phyloP scores from a whole-genome alignment of 2,888 invertebrate species.

The Agelastica alni region DNA sequence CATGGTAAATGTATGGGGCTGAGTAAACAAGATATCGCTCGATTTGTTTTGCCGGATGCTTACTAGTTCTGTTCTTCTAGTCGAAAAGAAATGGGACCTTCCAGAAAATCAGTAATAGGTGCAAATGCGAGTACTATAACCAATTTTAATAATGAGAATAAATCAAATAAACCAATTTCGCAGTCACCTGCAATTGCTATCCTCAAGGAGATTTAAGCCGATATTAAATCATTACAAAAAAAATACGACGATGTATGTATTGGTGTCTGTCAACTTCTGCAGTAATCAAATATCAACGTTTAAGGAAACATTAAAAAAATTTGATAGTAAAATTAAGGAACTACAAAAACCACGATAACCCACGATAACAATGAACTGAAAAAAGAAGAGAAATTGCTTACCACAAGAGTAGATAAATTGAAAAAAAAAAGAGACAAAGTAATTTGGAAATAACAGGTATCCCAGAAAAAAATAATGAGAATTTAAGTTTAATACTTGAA shows the following conservation, averaged over 20 bases:
- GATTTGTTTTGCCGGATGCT: conserved; percentile 3
- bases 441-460: background rate
- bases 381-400: background rate
- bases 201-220: background rate
- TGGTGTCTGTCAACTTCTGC: background rate
- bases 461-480: background rate
- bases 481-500: background rate
- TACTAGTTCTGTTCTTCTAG: background rate
- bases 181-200: background rate
- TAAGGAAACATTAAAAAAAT: too few relatives aligned
- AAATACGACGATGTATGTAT: background rate
- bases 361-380: too few relatives aligned
- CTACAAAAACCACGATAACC: background rate
- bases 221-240: background rate
- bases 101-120: background rate
- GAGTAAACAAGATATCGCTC: too few relatives aligned
- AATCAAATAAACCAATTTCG: background rate
- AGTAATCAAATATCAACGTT: too few relatives aligned
- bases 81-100: background rate
- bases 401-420: background rate
- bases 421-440: background rate
- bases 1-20: conserved; percentile 7
- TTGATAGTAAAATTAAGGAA: too few relatives aligned
- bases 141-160: background rate
- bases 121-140: background rate